phyloP scores from a whole-genome alignment of 2,888 invertebrate genomes.

The Pammene fasciana region DNA sequence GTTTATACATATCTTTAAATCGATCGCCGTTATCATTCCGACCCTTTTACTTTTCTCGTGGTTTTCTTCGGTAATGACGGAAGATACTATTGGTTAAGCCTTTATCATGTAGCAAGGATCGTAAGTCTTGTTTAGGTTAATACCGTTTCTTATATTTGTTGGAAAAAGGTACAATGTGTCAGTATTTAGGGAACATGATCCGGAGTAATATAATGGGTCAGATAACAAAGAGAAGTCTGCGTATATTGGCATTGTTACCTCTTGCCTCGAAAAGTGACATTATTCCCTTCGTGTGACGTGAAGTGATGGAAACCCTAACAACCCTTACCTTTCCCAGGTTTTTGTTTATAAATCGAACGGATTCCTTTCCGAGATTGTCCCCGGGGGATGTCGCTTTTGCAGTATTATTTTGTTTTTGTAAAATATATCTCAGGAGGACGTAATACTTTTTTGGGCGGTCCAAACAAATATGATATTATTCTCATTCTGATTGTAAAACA shows the following conservation, averaged over 20 bases:
- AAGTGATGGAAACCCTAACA: conserved; percentile 49
- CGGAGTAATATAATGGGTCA: conserved; percentile 29
- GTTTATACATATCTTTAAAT: conserved; percentile 19
- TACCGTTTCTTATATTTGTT: conserved; percentile 20
- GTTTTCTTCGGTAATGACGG: conserved; percentile 32
- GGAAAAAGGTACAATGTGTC: conserved; percentile 12
- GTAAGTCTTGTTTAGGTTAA: conserved; percentile 7
- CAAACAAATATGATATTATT: conserved; percentile 5
- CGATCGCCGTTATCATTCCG: conserved; percentile 29
- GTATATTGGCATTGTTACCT: conserved; percentile 39
- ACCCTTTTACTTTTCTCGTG: conserved; percentile 33
- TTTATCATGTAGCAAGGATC: conserved; percentile 20
- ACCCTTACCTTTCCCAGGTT: conserved; percentile 43
- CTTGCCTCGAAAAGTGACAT: conserved; percentile 44
- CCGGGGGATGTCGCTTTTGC: conserved; percentile 49
- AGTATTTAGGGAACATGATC: conserved; percentile 30
- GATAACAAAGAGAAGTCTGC: conserved; percentile 34
- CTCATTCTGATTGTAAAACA: neutral
- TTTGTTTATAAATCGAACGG: conserved; percentile 53
- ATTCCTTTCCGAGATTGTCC: conserved; percentile 46
- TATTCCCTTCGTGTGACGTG: conserved; percentile 45
- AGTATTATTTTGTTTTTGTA: conserved; percentile 52
- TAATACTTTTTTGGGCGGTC: conserved; percentile 20
- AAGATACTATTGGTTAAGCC: conserved; percentile 34
- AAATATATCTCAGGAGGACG: conserved; percentile 41